phyloP scores from a whole-genome alignment of 2,888 invertebrate genomes.

The Cancer borealis region DNA sequence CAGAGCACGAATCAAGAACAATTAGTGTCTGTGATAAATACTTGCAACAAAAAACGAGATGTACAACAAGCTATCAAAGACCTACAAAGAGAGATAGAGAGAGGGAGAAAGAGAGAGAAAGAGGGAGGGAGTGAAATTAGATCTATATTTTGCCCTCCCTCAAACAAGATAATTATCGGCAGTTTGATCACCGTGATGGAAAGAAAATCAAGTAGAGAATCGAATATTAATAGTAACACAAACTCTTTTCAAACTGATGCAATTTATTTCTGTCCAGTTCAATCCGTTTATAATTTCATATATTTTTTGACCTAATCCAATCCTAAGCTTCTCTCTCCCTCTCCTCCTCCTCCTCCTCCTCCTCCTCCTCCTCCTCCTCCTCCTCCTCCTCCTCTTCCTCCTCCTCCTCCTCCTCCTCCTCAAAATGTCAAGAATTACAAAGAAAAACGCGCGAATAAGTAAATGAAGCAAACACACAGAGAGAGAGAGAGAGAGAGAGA shows the following conservation, averaged over 20 bases:
- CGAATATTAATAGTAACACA: background rate
- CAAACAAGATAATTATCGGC: background rate
- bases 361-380: background rate
- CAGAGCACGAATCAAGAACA: background rate
- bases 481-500: slow-evolving; percentile 42
- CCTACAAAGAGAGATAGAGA: background rate
- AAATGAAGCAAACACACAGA: background rate
- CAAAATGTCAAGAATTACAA: no score
- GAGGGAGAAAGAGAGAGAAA: background rate
- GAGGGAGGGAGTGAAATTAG: background rate
- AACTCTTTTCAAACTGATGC: no score
- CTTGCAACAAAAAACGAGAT: no score
- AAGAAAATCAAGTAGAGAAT: background rate
- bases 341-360: background rate
- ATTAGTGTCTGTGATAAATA: background rate
- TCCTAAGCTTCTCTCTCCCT: background rate
- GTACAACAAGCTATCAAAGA: background rate
- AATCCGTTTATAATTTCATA: no score
- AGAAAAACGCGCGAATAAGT: no score
- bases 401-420: background rate
- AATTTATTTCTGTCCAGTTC: no score
- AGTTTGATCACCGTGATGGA: background rate
- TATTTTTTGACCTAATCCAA: background rate
- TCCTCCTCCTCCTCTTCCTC: no score
- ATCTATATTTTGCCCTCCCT: background rate